phyloP scores from a whole-genome alignment of 2,888 invertebrate species.

The Spilosoma lubricipeda region DNA sequence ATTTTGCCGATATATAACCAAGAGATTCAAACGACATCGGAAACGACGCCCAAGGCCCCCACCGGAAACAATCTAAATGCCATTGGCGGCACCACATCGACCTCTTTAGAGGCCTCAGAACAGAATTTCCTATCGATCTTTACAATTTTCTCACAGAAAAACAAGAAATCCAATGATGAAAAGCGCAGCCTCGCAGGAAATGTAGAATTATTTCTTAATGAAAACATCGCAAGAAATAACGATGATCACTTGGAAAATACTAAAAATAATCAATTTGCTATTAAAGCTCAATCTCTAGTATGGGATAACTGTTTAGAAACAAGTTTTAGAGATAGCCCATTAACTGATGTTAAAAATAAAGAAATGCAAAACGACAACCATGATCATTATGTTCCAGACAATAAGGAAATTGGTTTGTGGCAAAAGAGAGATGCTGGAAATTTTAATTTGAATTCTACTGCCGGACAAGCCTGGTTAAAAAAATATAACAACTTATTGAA shows the following conservation, averaged over 20 bases:
- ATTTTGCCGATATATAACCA: constrained; percentile 72
- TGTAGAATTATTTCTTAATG: constrained; percentile 59
- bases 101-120: constrained; percentile 58
- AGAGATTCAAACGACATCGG: constrained; percentile 74
- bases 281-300: constrained; percentile 65
- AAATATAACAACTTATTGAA: constrained; percentile 70
- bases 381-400: constrained; percentile 55
- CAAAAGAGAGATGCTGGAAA: constrained; percentile 70
- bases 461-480: constrained; percentile 70
- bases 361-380: constrained; percentile 62
- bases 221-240: constrained; percentile 47
- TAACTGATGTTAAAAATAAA: constrained; percentile 52
- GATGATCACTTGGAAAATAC: constrained; percentile 32
- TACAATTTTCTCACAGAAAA: constrained; percentile 66
- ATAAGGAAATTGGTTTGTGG: constrained; percentile 57
- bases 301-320: constrained; percentile 78
- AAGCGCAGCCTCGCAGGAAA: constrained; percentile 59
- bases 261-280: constrained; percentile 37
- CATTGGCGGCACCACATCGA: constrained; percentile 58
- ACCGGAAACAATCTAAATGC: constrained; percentile 81
- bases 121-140: constrained; percentile 79
- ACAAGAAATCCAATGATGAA: constrained; percentile 65
- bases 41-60: constrained; percentile 70
- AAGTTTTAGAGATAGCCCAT: constrained; percentile 58
- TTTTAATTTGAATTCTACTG: constrained; percentile 61